Evolutionary conservation across 2,888 invertebrate species (phyloP).

Genomic region (Leptinotarsa haldemani): DNA sequence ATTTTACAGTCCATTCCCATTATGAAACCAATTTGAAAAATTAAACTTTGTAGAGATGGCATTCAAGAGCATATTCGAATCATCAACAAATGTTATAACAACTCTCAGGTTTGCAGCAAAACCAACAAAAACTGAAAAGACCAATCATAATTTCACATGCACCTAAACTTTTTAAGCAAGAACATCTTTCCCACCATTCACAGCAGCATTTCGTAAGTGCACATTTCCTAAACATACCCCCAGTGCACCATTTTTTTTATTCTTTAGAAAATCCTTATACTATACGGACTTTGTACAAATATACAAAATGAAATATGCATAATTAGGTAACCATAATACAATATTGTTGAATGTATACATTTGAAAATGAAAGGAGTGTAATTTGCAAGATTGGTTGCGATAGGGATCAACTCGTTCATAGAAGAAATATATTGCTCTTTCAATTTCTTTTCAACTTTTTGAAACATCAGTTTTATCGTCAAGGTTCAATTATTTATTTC

Average conservation of each 20-base stretch:
- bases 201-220: conserved; percentile 4
- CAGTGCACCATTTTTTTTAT: conserved; percentile 18
- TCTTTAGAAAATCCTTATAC: conserved; percentile 36
- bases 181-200: background rate
- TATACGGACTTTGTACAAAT: conserved; percentile 41
- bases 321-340: conserved; percentile 11
- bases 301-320: conserved; percentile 32
- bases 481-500: too few relatives aligned
- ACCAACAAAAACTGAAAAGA: background rate
- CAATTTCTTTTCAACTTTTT: too few relatives aligned
- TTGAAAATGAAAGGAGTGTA: background rate
- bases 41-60: too few relatives aligned
- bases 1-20: too few relatives aligned
- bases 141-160: background rate
- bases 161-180: background rate
- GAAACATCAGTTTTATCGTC: too few relatives aligned
- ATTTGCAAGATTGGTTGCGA: background rate
- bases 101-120: background rate
- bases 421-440: too few relatives aligned
- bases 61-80: too few relatives aligned
- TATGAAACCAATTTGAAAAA: too few relatives aligned
- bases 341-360: conserved; percentile 32
- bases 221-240: background rate
- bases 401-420: too few relatives aligned
- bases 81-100: too few relatives aligned